phyloP scores from a whole-genome alignment of 2,113 vertebrate genomes.

The Sphyrna mokarran region DNA sequence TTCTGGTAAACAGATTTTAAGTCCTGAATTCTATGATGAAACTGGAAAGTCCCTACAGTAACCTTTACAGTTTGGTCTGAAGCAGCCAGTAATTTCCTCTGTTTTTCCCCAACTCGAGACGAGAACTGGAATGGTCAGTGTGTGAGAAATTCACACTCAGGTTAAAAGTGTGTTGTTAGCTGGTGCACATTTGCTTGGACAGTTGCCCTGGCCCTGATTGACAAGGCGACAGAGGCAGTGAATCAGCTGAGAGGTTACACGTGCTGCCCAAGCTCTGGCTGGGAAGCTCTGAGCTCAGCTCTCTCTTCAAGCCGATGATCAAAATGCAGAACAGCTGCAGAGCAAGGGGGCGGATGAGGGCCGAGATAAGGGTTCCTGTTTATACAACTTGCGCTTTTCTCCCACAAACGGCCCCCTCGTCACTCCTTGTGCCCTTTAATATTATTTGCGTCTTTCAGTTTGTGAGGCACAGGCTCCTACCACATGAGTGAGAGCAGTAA shows the following conservation, averaged over 20 bases:
- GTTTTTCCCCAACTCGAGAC: too few species aligned
- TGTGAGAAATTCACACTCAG: neutral
- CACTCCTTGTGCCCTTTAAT: neutral
- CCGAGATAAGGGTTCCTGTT: neutral
- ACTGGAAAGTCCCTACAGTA: constrained; percentile 30
- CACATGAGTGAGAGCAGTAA: neutral
- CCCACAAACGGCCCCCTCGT: neutral
- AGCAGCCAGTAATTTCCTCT: neutral
- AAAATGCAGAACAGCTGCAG: neutral
- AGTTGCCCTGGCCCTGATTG: neutral
- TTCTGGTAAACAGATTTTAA: neutral
- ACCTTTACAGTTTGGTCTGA: neutral
- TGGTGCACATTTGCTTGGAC: neutral
- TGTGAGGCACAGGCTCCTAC: neutral
- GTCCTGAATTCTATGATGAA: neutral
- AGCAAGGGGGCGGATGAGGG: neutral
- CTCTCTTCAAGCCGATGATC: neutral
- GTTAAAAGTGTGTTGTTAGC: neutral
- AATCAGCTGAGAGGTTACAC: neutral
- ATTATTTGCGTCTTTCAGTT: neutral
- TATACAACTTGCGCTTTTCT: neutral
- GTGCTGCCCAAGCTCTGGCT: neutral
- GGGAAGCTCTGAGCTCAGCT: neutral
- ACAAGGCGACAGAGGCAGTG: neutral
- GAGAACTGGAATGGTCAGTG: neutral